phyloP scores from a whole-genome alignment of 2,888 invertebrate genomes.

The Scaptomyza reducta region DNA sequence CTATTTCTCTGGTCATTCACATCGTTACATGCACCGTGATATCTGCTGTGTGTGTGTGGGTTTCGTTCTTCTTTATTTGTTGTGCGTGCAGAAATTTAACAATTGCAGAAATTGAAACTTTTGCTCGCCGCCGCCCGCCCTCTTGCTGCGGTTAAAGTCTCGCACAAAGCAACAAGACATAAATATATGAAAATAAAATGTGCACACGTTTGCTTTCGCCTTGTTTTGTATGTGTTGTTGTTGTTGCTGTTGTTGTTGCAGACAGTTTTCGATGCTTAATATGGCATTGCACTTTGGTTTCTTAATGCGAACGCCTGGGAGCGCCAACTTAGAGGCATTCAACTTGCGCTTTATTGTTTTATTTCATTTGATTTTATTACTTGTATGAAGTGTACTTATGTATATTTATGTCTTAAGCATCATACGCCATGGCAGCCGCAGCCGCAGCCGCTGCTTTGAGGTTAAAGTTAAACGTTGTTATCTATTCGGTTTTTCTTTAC shows the following conservation, averaged over 20 bases:
- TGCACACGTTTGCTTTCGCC: constrained; percentile 55
- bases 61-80: constrained; percentile 64
- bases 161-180: constrained; percentile 49
- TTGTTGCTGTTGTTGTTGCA: constrained; percentile 18
- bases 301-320: constrained; percentile 37
- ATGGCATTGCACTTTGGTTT: constrained; percentile 67
- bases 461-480: not conserved
- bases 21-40: constrained; percentile 56
- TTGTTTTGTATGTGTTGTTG: constrained; percentile 5
- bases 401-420: constrained; percentile 1
- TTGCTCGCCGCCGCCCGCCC: constrained; percentile 50
- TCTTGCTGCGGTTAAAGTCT: constrained; percentile 34
- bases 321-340: constrained; percentile 35
- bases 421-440: not conserved
- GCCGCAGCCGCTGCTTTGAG: not conserved
- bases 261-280: constrained; percentile 51
- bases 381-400: not conserved
- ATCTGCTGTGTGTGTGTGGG: constrained; percentile 29
- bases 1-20: constrained; percentile 65
- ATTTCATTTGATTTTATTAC: constrained; percentile 24
- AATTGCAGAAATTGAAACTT: constrained; percentile 76
- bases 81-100: constrained; percentile 75
- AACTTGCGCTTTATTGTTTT: constrained; percentile 33
- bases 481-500: not conserved
- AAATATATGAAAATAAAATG: constrained; percentile 68